These are phyloP conservation scores for Dasypus novemcinctus DNA, from an alignment of 2,113 vertebrate genomes.

Conservation along the genomic window DNA sequence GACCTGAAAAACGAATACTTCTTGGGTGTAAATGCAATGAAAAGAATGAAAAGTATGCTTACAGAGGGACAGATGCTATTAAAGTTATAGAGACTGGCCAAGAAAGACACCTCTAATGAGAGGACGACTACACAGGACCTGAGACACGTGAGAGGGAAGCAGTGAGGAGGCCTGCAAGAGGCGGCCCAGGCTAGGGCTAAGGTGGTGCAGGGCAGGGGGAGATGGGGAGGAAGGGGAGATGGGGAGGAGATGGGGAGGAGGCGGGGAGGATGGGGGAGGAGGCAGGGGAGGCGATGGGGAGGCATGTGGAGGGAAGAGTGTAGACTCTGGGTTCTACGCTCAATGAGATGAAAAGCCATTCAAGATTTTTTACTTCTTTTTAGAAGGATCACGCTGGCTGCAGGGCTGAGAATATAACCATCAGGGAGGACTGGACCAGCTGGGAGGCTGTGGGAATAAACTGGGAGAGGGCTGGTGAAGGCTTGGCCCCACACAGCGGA, in stretches of 20 bases:
- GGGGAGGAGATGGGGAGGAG: neutral
- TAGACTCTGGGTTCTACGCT: neutral
- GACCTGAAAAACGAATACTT: neutral
- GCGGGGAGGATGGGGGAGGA: too few relatives aligned
- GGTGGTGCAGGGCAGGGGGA: too few relatives aligned
- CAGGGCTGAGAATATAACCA: neutral
- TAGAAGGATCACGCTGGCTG: neutral
- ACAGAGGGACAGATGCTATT: neutral
- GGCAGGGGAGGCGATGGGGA: too few relatives aligned
- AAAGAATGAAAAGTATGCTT: neutral
- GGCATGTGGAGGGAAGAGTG: neutral
- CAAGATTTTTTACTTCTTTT: neutral
- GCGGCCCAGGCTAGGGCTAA: neutral
- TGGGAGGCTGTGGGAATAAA: too few relatives aligned
- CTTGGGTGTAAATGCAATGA: neutral
- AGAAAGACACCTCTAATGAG: neutral
- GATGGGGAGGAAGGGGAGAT: too few relatives aligned
- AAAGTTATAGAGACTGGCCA: neutral
- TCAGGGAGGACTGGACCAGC: neutral
- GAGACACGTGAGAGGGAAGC: neutral
- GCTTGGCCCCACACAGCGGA: too few relatives aligned
- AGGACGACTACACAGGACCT: accelerated
- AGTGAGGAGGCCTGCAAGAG: neutral
- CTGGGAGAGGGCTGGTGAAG: accelerated
- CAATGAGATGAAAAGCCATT: neutral